Base-by-base conservation (phyloP, 2,888 invertebrate genomes). In the Notodonta ziczac region DNA sequence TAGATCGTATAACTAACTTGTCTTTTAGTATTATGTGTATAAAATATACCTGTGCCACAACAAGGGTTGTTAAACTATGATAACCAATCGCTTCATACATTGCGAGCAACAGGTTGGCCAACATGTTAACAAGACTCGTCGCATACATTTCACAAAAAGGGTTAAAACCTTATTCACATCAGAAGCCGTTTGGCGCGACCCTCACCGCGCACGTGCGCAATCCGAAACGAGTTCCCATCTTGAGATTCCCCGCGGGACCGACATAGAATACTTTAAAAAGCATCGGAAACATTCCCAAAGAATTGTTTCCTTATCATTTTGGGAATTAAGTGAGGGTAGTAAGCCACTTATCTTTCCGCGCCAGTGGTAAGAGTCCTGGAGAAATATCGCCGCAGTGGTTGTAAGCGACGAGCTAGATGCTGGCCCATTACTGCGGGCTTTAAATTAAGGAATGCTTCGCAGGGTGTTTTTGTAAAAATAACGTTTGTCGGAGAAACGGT, bases 291-390 rank as follows among this genome's bases (percentile, higher is more conserved):
- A 39, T 54, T 14, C 14, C 7, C 54, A 35, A 54, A 39, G 56
- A 39, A 56, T 56, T 56, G 56, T 56, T 56, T 56, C 44, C 24
- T 56, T 56, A 56, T 56, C 56, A 56, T 56, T 56, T 56, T 10
- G 44, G 56, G 56, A 56, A 56, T 56, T 56, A 56, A 56, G 12
- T 44, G 44, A 39, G 56, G 24, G 24, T 56, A 56, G 55, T 16
- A 44, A 44, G 56, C 42, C 56, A 24, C 24, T 56, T 56, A 56
- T 56, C 56, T 56, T 56, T 56, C 56, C 44, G 44, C 56, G 40
- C 44, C 56, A 56, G 44, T 56, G 35, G 54, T 39, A 14, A 54
- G 6, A 13, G 54, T 12, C 39, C n/a, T 54, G 35, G 54, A 54
- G 54, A 54, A 54, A 54, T 39, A 54, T 54, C 39, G 54, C 39